Percentiles rank a stretch among this genome's conserved stretches.
Conservation (phyloP, 2,888 invertebrate genomes). For the Himalopsyche anomala region DNA sequence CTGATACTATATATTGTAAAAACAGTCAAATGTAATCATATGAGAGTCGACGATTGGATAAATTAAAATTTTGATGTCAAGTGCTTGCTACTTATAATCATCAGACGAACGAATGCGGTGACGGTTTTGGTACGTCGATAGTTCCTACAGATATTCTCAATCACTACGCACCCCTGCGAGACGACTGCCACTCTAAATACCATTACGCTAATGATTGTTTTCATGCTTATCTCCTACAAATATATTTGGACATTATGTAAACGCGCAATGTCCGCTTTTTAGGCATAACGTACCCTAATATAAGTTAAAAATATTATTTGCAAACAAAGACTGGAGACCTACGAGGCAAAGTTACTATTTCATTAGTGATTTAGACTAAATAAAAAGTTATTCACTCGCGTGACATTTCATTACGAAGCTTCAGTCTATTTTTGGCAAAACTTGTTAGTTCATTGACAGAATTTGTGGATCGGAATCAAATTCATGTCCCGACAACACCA, state of each 20-base stretch:
- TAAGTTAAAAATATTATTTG: slow-evolving; percentile 18
- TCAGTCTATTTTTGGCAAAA: slow-evolving; percentile 62
- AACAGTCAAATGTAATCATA: background rate
- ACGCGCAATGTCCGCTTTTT: background rate
- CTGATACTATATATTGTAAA: background rate
- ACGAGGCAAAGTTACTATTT: background rate
- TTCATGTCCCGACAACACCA: slow-evolving; percentile 48
- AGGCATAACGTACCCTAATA: slow-evolving; percentile 11
- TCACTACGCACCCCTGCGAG: slow-evolving; percentile 9
- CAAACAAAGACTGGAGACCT: slow-evolving; percentile 11
- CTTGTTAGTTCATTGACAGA: background rate
- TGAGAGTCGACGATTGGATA: background rate
- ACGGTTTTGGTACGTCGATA: background rate
- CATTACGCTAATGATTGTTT: slow-evolving; percentile 60
- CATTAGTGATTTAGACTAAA: background rate
- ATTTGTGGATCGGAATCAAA: too few species aligned
- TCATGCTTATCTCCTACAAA: slow-evolving; percentile 41
- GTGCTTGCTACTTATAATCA: too few species aligned
- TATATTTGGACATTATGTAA: slow-evolving; percentile 2
- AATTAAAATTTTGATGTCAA: too few species aligned
- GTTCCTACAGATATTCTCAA: slow-evolving; percentile 12
- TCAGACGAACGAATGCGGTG: too few species aligned
- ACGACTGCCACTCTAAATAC: background rate
- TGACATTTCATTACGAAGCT: slow-evolving; percentile 41
- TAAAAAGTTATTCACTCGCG: background rate